A percentile compares a stretch with the other conserved stretches of the same genome.
Conservation (phyloP, 2,888 invertebrate genomes). For the Drosophila nr. medialis region DNA sequence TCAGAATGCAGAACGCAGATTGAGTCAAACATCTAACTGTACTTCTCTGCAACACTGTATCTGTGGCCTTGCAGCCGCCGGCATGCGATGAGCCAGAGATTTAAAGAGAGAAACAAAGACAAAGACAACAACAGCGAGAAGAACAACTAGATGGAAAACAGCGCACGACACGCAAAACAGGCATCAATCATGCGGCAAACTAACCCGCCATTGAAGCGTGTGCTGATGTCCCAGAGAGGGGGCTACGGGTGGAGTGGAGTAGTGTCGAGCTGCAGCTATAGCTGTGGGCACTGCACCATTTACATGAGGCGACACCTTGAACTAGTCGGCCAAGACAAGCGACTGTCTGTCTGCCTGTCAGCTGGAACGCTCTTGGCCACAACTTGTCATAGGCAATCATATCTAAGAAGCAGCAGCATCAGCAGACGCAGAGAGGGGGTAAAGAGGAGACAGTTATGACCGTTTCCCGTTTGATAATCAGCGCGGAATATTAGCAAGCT, state of each 20-base stretch:
- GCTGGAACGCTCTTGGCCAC: constrained; percentile 39
- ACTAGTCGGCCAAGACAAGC: constrained; percentile 56
- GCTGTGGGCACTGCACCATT: constrained; percentile 49
- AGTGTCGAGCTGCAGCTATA: constrained; percentile 1
- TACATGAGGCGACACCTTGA: constrained; percentile 74
- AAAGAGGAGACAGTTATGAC: constrained; percentile 22
- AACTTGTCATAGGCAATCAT: constrained; percentile 76
- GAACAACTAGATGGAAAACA: constrained; percentile 43
- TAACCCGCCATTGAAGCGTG: constrained; percentile 60
- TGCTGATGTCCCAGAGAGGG: constrained; percentile 35
- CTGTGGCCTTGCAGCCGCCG: constrained; percentile 66
- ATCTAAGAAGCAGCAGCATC: constrained; percentile 37
- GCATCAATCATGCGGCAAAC: constrained; percentile 79
- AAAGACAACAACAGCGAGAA: background rate
- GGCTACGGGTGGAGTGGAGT: background rate
- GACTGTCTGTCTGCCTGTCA: constrained; percentile 18
- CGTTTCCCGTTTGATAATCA: constrained; percentile 61
- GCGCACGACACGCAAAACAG: constrained; percentile 76
- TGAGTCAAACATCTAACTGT: constrained; percentile 56
- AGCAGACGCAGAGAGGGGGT: background rate
- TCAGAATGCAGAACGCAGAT: constrained; percentile 30
- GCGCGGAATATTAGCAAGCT: constrained; percentile 41
- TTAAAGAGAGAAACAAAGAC: background rate
- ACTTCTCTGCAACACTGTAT: constrained; percentile 27
- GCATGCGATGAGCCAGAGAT: constrained; percentile 40